Evolutionary conservation across 1,140 invertebrate species (phyloP).

Genomic region (Lethocerus indicus): DNA sequence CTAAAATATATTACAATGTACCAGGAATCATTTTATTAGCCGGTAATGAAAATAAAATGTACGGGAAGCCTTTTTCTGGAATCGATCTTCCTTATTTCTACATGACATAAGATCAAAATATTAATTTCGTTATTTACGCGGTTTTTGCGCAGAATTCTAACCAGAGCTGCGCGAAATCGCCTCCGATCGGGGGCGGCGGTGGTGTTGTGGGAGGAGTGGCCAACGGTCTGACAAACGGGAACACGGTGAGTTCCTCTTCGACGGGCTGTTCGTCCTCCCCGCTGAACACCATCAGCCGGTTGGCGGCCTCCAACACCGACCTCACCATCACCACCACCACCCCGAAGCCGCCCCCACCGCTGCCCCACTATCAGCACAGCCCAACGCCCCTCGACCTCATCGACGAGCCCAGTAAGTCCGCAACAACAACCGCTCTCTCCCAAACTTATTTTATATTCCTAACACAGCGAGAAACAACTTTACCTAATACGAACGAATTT

Average conservation of each 20-base stretch:
- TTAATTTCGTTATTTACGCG: neutral
- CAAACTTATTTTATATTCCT: no score
- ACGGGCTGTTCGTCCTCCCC: slow-evolving; percentile 22
- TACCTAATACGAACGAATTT: no score
- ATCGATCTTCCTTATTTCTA: no score
- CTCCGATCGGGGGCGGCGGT: slow-evolving; percentile 6
- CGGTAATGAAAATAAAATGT: no score
- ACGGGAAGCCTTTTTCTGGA: no score
- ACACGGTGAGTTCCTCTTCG: slow-evolving; percentile 4
- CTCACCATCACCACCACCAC: slow-evolving; percentile 57
- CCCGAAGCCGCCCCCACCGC: neutral
- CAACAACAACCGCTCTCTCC: no score
- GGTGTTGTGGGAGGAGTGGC: neutral
- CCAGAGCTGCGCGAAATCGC: slow-evolving; percentile 10
- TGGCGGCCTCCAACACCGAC: slow-evolving; percentile 55
- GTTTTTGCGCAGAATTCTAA: slow-evolving; percentile 6
- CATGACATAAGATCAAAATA: no score
- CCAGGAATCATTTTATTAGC: no score
- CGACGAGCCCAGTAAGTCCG: slow-evolving; percentile 59
- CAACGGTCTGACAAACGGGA: slow-evolving; percentile 8
- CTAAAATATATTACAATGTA: no score
- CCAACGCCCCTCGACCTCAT: slow-evolving; percentile 37
- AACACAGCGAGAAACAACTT: no score
- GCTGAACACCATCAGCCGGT: slow-evolving; percentile 36
- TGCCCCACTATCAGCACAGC: slow-evolving; percentile 13